Base-by-base conservation (phyloP, 1,140 invertebrate species). In the Leguminivora glycinivorella region DNA sequence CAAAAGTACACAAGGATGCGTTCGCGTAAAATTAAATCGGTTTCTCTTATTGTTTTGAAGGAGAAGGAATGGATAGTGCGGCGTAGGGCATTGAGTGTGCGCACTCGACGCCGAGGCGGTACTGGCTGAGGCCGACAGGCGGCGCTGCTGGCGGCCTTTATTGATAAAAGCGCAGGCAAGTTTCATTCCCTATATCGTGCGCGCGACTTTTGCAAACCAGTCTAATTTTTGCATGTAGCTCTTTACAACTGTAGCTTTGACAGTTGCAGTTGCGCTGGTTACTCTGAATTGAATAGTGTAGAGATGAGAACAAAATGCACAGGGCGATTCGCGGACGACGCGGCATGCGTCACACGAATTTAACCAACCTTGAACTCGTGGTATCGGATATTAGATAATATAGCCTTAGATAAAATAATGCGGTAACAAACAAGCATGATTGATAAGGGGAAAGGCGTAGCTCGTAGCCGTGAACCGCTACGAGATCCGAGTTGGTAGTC, bases 121-220 rank as follows among this genome's bases (percentile, higher is more conserved):
- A 87, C 87, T 87, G 87, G 60, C 79, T 77, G 47, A 73, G 75
- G 79, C 77, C 86, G 79, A 24, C 69, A 82, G 87, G 77, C 83
- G 87, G 88, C 87, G 86, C 78, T 82, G 73, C 71, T 47, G 72
- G 76, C 73, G 72, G 26, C 70, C 26, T 71, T 79, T 90, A 89
- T 89, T 89, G 88, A 90, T 87, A 88, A 88, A 89, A 88, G 81
- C 83, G 87, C 83, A 83, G 81, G 84, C 19, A 52, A 52, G 7
- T 22, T 52, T 9, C 19, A 52, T 7, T n/a, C 47, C 17, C 47
- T 1, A n/a, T 10, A 22, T 9, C 47, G 47, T n/a, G 47, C 47
- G 47, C 7, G 4, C 47, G 47, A 52, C 47, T 22, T 17, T 3
- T 22, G 10, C 47, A 0, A 40, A 9, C 47, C 19, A 52, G 47